Conservation (phyloP, 1,140 invertebrate species). For the Lordiphosa clarofinis region DNA sequence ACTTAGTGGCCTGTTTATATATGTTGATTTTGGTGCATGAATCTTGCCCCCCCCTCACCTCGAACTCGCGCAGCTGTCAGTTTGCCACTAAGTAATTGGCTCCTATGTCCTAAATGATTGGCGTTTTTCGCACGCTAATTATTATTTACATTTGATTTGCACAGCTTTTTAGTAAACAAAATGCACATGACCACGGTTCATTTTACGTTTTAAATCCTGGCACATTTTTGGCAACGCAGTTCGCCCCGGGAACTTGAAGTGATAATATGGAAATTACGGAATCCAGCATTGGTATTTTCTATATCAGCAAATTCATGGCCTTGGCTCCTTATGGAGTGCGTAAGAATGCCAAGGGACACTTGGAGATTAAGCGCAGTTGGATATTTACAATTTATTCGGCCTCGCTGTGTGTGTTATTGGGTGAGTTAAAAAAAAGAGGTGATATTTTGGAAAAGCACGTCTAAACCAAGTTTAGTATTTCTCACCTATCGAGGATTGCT, state of each 20-base stretch:
- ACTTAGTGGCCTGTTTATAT: too few species aligned
- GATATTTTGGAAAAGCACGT: not conserved
- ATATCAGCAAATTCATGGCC: constrained; percentile 80
- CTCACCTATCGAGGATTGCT: constrained; percentile 69
- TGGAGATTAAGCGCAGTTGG: constrained; percentile 80
- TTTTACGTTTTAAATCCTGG: constrained; percentile 39
- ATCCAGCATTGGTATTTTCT: constrained; percentile 75
- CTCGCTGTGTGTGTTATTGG: constrained; percentile 53
- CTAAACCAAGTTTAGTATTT: constrained; percentile 39
- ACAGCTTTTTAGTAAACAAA: constrained; percentile 52
- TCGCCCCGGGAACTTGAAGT: constrained; percentile 16
- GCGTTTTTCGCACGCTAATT: constrained; percentile 68
- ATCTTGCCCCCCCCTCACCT: constrained; percentile 15
- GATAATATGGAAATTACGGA: constrained; percentile 69
- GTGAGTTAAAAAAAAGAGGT: constrained; percentile 26
- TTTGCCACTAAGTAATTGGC: constrained; percentile 51
- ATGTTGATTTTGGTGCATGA: too few species aligned
- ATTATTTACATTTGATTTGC: constrained; percentile 60
- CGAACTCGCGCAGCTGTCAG: constrained; percentile 30
- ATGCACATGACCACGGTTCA: constrained; percentile 4
- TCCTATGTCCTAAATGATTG: constrained; percentile 53
- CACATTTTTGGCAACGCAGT: constrained; percentile 22
- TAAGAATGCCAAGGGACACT: constrained; percentile 44
- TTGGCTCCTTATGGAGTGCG: constrained; percentile 80
- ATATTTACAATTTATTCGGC: constrained; percentile 80